Percentiles rank a stretch among this genome's conserved stretches.
These are phyloP conservation scores for Calephelis virginiensis DNA, from an alignment of 1,140 invertebrate genomes.

Conservation along the genomic window DNA sequence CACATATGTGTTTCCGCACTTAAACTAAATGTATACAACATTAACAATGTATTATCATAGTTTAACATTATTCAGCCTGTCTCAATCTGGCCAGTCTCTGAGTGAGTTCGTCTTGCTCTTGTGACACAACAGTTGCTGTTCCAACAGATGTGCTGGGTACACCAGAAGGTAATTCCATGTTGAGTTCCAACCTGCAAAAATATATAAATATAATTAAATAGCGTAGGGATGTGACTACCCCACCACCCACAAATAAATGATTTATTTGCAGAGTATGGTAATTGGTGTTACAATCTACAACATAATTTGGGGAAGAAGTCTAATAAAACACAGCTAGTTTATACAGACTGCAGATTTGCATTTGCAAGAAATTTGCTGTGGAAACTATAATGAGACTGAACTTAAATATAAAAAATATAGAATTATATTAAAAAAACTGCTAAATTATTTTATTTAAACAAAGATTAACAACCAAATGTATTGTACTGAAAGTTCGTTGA, in stretches of 20 bases:
- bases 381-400: no score
- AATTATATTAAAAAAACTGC: no score
- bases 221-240: no score
- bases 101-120: conserved; percentile 97
- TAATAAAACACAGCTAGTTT: no score
- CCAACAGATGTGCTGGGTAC: conserved; percentile 87
- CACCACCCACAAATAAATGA: neutral
- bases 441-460: no score
- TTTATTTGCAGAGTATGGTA: neutral
- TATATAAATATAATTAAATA: neutral
- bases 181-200: conserved; percentile 91
- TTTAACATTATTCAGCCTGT: conserved; percentile 81
- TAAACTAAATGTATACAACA: conserved; percentile 3
- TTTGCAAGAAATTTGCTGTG: no score
- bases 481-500: no score
- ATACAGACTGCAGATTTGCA: no score
- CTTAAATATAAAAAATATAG: no score
- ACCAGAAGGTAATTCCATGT: conserved; percentile 95
- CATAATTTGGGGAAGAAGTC: no score
- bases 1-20: neutral
- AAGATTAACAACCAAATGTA: no score
- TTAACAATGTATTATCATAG: neutral
- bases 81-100: conserved; percentile 95
- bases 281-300: no score
- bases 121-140: conserved; percentile 83